These are phyloP conservation scores for Enteromius mattozi DNA, from an alignment of 2,797 vertebrate species.

Conservation along the genomic window DNA sequence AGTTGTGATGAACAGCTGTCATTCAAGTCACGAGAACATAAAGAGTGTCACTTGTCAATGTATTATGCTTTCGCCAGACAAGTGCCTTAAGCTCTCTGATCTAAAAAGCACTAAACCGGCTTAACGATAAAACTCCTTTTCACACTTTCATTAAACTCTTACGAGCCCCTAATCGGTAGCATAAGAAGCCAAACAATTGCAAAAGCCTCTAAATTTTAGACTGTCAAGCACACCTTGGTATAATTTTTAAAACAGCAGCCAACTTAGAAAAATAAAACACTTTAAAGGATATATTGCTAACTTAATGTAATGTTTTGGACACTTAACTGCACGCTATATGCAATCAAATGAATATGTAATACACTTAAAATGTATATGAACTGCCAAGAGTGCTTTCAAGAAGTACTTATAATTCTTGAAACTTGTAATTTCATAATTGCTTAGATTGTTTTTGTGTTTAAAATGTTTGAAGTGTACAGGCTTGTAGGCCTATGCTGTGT, in stretches of 20 bases:
- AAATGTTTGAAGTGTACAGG: background rate
- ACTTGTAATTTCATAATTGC: background rate
- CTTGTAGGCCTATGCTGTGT: too few relatives aligned
- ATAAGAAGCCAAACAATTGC: constrained; percentile 53
- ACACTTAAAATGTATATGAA: background rate
- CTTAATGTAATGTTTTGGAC: background rate
- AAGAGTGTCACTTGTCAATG: background rate
- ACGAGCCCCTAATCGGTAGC: constrained; percentile 69
- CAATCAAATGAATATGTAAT: background rate
- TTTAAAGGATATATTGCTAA: background rate
- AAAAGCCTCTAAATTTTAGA: constrained; percentile 32
- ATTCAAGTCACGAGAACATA: background rate
- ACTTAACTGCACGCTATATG: too few relatives aligned
- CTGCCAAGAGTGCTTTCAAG: background rate
- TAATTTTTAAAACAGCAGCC: background rate
- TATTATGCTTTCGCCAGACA: constrained; percentile 19
- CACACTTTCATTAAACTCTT: constrained; percentile 67
- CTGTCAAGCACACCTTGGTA: background rate
- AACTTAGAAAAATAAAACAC: background rate
- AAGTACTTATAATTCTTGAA: background rate
- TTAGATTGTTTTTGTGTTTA: background rate
- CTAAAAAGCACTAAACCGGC: constrained; percentile 54
- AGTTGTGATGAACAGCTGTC: background rate
- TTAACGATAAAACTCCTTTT: constrained; percentile 68
- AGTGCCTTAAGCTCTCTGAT: constrained; percentile 50